Base-by-base conservation (phyloP, 35 echinoderm and acorn worm genomes). In the Ptychodera flava region DNA sequence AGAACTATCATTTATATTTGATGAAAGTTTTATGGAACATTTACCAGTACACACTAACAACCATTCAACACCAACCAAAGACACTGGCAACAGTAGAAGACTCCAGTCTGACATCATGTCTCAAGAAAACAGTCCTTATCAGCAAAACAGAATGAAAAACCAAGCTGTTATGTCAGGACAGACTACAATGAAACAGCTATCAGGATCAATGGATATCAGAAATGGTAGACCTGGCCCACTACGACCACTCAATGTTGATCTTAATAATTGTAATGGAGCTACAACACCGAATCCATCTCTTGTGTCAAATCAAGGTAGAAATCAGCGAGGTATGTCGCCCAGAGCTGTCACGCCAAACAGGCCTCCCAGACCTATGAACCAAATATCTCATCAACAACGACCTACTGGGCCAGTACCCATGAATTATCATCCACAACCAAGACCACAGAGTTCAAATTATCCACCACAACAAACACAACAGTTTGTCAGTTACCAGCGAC, bases 1-100 rank as follows among this genome's bases (percentile, higher is more conserved):
- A 35, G 96, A 99, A 78, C 77, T 97, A 1, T 99, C 96, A 36
- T 31, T 99, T 85, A 85, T 94, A 33, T 94, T 89, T 80, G 90
- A 94, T 64, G 45, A 64, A 6, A 64, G 45, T 22, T 64, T 64
- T 22, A 12, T 64, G 6, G 45, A 64, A 64, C 45, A 64, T 64
- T 6, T 64, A 22, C 45, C 45, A 64, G 45, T 12, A 22, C 6
- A 6, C 22, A 22, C 6, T 36, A 83, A 28, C 29, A 36, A 36
- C 2, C 82, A 28, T 1, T 83, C 34, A 33, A 37, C 16, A 0
- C 28, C 82, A 83, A 35, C 82, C 28, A 83, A 83, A 83, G 10
- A 36, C 0, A 1, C 82, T 1, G 1, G 12, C 1, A 83, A 30
- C 35, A 34, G 35, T 2, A 34, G 1, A 1, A 36, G 82, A 16